phyloP scores from a whole-genome alignment of 2,797 vertebrate species.

The Oophaga sylvatica region DNA sequence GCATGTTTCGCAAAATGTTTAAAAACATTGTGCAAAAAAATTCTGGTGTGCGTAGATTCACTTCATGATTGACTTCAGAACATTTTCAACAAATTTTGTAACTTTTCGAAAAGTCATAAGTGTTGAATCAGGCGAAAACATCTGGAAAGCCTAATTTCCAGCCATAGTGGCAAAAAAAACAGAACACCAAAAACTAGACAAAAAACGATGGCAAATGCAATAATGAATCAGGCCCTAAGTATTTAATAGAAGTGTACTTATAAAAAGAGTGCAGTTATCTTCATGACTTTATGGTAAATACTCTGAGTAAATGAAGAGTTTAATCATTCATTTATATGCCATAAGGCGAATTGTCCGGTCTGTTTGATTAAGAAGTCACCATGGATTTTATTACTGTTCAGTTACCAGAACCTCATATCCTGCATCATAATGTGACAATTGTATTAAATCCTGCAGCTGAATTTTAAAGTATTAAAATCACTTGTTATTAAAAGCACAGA shows the following conservation, averaged over 20 bases:
- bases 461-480: background rate
- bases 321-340: conserved; percentile 1
- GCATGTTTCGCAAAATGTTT: too few relatives aligned
- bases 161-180: too few relatives aligned
- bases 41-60: too few relatives aligned
- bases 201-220: too few relatives aligned
- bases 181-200: too few relatives aligned
- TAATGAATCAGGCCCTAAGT: background rate
- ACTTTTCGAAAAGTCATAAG: too few relatives aligned
- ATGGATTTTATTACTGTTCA: background rate
- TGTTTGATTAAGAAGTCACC: background rate
- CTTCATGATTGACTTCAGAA: too few relatives aligned
- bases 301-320: background rate
- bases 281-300: background rate
- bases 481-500: background rate
- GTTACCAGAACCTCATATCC: background rate
- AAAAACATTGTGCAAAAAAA: too few relatives aligned
- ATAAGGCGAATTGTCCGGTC: background rate
- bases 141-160: too few relatives aligned
- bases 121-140: too few relatives aligned
- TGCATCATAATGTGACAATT: background rate
- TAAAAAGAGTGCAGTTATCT: background rate
- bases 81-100: too few relatives aligned
- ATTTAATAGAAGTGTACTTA: background rate
- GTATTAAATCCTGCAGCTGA: background rate